These are phyloP conservation scores for Phenganax stokvisi DNA, from an alignment of 92 coral and sea anemone species.

Conservation along the genomic window DNA sequence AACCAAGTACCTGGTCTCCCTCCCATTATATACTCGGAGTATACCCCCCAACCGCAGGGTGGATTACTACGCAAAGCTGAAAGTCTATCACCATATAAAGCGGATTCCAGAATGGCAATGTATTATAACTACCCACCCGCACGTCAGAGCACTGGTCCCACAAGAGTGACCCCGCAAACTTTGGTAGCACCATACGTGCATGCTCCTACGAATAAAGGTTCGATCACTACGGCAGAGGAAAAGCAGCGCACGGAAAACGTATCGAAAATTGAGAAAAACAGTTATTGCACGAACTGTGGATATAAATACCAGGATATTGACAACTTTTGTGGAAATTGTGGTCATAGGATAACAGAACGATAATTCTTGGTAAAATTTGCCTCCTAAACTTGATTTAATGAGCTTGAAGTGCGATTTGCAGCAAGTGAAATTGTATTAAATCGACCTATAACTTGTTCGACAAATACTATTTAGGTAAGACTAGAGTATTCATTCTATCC, in stretches of 20 bases:
- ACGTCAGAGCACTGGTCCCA: slow-evolving; percentile 33
- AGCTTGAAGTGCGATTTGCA: no score
- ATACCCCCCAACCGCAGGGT: slow-evolving; percentile 39
- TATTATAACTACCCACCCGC: slow-evolving; percentile 1
- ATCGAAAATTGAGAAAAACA: slow-evolving; percentile 46
- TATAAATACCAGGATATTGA: slow-evolving; percentile 67
- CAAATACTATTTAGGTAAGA: no score
- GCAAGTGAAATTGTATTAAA: no score
- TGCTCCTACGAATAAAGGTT: slow-evolving; percentile 62
- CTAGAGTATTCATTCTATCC: no score
- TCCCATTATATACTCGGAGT: slow-evolving; percentile 19
- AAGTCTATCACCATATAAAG: slow-evolving; percentile 29
- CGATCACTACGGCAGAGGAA: slow-evolving; percentile 56
- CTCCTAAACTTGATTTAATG: no score
- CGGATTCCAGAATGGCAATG: slow-evolving; percentile 1
- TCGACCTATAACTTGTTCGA: no score
- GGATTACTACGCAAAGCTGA: slow-evolving; percentile 47
- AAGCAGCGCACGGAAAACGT: slow-evolving; percentile 41
- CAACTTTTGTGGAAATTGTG: slow-evolving; percentile 87
- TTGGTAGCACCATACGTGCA: slow-evolving; percentile 53
- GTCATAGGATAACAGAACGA: slow-evolving; percentile 40
- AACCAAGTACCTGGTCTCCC: slow-evolving; percentile 27
- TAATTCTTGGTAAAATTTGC: background rate
- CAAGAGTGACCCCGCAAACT: slow-evolving; percentile 56
- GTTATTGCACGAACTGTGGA: slow-evolving; percentile 86